phyloP scores from a whole-genome alignment of 2,113 vertebrate species.

The Salvelinus fontinalis region DNA sequence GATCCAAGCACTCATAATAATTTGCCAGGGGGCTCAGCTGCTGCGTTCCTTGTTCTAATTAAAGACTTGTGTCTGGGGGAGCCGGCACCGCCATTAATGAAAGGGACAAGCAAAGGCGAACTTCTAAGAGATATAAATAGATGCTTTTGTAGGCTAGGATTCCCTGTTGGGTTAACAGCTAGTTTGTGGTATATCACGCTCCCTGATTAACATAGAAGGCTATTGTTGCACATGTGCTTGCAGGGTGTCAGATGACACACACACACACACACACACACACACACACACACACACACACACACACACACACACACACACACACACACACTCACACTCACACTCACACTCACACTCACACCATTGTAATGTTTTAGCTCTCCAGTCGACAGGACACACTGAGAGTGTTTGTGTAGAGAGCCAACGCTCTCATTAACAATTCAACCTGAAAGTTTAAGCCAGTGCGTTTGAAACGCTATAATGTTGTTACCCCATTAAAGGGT shows the following conservation, averaged over 20 bases:
- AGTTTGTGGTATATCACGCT: slow-evolving; percentile 42
- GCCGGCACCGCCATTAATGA: slow-evolving; percentile 44
- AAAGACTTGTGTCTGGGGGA: slow-evolving; percentile 52
- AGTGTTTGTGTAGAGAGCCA: neutral
- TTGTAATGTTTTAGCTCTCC: too few relatives aligned
- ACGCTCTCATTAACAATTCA: slow-evolving; percentile 3
- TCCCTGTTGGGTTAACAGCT: slow-evolving; percentile 59
- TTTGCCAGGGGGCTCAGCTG: slow-evolving; percentile 19
- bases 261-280: neutral
- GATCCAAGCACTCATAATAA: slow-evolving; percentile 3
- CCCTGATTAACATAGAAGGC: slow-evolving; percentile 57
- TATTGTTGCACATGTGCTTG: slow-evolving; percentile 38
- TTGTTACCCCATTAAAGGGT: neutral
- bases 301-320: neutral
- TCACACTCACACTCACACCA: neutral
- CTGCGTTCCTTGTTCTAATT: slow-evolving; percentile 53
- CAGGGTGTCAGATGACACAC: neutral
- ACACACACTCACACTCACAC: neutral
- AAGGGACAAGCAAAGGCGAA: slow-evolving; percentile 46
- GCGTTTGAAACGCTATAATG: neutral
- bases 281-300: slow-evolving; percentile 4
- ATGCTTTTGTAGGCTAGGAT: slow-evolving; percentile 60
- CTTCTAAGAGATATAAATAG: slow-evolving; percentile 66
- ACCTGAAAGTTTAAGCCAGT: neutral
- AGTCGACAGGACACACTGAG: too few relatives aligned